phyloP scores from a whole-genome alignment of 2,797 vertebrate genomes.

The Myotis findleyi region DNA sequence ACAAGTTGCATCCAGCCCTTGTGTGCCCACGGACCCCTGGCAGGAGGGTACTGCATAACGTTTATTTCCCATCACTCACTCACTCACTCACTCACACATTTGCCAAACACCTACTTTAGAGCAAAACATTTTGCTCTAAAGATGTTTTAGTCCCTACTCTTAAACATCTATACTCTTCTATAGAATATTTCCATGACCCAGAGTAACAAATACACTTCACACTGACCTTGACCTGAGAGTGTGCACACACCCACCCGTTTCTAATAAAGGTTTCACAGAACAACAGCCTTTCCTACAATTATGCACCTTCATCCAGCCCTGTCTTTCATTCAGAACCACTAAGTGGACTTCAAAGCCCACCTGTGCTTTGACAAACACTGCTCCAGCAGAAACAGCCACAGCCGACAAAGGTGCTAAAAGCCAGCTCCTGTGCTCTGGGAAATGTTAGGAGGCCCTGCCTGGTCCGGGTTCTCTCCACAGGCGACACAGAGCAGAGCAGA shows the following conservation, averaged over 20 bases:
- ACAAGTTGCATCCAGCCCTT: fast-evolving
- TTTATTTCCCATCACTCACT: background rate
- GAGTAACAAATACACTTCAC: background rate
- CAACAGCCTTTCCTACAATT: background rate
- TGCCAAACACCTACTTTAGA: background rate
- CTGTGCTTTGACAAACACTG: background rate
- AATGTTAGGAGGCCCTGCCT: background rate
- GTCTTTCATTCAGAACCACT: background rate
- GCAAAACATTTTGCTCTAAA: background rate
- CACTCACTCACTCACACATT: background rate
- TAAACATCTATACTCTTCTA: background rate
- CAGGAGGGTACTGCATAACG: background rate
- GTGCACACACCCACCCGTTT: background rate
- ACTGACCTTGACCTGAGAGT: background rate
- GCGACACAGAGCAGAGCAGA: background rate
- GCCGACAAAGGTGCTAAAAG: background rate
- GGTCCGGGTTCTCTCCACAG: background rate
- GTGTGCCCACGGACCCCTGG: fast-evolving
- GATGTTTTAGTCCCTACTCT: background rate
- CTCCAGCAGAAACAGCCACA: background rate
- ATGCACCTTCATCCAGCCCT: background rate
- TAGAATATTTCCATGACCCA: background rate
- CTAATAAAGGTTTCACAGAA: background rate
- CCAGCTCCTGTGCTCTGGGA: background rate
- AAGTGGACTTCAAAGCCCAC: background rate